A percentile compares a stretch with the other conserved stretches of the same genome.
Conservation (phyloP, 2,888 invertebrate genomes). For the Willowsia nigromaculata region DNA sequence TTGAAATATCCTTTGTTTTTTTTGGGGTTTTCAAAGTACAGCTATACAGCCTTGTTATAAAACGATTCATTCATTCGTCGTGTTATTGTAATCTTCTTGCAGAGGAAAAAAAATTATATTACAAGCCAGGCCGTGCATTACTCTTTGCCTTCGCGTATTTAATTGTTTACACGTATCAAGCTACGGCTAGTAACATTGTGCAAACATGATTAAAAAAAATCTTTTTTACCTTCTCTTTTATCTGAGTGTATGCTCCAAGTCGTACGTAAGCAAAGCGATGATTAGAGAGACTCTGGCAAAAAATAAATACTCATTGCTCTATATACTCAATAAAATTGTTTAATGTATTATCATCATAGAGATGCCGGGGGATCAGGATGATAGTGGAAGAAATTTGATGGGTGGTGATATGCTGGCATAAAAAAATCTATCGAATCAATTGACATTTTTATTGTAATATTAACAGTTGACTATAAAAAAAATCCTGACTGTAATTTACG, state of each 20-base stretch:
- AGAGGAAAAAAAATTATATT: no score
- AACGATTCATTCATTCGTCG: background rate
- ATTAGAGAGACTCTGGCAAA: background rate
- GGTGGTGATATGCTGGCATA: background rate
- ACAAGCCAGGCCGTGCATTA: no score
- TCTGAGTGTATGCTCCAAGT: background rate
- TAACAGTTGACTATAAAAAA: conserved; percentile 2
- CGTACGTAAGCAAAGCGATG: background rate
- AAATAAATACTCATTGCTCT: background rate
- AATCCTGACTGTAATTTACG: background rate
- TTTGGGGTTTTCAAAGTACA: no score
- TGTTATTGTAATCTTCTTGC: no score
- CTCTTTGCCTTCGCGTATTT: background rate
- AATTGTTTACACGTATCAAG: conserved; percentile 3
- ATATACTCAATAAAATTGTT: background rate
- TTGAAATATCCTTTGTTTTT: no score
- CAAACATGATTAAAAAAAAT: conserved; percentile 14
- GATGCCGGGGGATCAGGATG: background rate
- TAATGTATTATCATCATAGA: no score
- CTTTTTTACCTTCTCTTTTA: conserved; percentile 21
- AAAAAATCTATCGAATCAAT: background rate
- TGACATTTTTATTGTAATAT: conserved; percentile 24
- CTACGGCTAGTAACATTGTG: conserved; percentile 30
- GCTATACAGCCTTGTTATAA: no score
- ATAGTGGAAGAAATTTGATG: background rate